Evolutionary conservation across 2,113 vertebrate genomes (phyloP), one percentile per base, ranked within the genome.

Genomic region (Irena cyanogastra): DNA sequence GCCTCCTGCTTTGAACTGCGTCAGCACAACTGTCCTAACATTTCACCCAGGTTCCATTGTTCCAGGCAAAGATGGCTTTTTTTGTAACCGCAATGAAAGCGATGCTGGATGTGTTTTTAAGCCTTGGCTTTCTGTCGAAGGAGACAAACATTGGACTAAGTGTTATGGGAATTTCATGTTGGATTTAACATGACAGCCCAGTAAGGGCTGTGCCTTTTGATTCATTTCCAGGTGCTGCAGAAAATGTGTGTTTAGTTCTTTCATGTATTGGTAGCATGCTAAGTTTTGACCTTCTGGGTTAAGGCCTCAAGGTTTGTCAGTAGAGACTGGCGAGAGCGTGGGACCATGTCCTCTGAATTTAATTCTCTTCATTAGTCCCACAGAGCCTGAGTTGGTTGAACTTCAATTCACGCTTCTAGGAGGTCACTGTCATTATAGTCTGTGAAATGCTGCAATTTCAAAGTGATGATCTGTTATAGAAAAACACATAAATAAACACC

Each of bases 21-120:
- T 94, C 90, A 94, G 94, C 93, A 96, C 92, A 81, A 96, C 88
- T 97, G 88, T 93, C 93, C 92, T 94, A 96, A 96, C 90, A 42
- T 96, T 93, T 96, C 93, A 86, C 77, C 76, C 90, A 96, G 90
- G 88, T 97, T 95, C 96, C 94, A 81, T 93, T 89, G 95, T 96
- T 97, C 82, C 94, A 95, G 95, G 93, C 85, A 93, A 93, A 95
- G 88, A 78, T 92, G 94, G 90, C 90, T 95, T 84, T 85, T 94
- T 94, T 88, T 90, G 93, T 96, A 96, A 92, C 78, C 79, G 84
- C 64, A 69, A 8, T 87, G 92, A 92, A 92, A 96, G 69, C 1
- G 3, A 45, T 96, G 83, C 93, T 94, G 94, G 72, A 84, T 93
- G 93, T 94, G 50, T 90, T 94, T 80, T 30, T 81, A 83, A 96